A percentile compares a stretch with the other conserved stretches of the same genome.
Conservation (phyloP, 2,888 invertebrate genomes). For the Asteroscopus sphinx region DNA sequence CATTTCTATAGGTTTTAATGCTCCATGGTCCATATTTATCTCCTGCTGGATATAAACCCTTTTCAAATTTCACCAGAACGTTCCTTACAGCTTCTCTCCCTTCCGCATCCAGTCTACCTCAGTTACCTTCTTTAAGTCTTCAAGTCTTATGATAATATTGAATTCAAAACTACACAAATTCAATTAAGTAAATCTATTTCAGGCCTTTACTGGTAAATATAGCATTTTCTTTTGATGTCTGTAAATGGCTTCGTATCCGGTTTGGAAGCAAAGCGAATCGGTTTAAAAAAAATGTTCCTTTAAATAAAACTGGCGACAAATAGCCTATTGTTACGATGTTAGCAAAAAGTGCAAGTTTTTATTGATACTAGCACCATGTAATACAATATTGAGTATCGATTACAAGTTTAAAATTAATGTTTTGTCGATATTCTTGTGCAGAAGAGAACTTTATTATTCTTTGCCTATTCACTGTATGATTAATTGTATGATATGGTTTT, state of each 20-base stretch:
- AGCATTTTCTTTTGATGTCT: conserved; percentile 50
- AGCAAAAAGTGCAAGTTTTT: conserved; percentile 45
- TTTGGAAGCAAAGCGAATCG: conserved; percentile 44
- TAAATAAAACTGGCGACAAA: conserved; percentile 47
- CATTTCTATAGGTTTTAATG: too few relatives aligned
- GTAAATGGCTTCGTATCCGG: conserved; percentile 44
- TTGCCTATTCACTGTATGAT: too few relatives aligned
- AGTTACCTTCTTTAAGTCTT: background rate
- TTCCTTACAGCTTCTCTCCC: background rate
- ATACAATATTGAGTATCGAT: conserved; percentile 13
- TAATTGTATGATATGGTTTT: too few relatives aligned
- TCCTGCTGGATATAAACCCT: too few relatives aligned
- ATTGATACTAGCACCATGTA: background rate
- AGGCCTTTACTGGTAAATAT: conserved; percentile 26
- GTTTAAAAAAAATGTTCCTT: conserved; percentile 29
- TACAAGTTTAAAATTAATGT: conserved; percentile 9
- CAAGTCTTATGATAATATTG: background rate
- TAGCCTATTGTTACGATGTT: conserved; percentile 15
- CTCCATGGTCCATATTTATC: too few relatives aligned
- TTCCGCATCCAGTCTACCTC: background rate
- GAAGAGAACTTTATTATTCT: background rate
- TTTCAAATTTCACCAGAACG: too few relatives aligned
- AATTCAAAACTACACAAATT: conserved; percentile 8
- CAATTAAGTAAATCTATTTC: conserved; percentile 32
- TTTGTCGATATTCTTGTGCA: background rate